Evolutionary conservation across 2,113 vertebrate species (phyloP).

Genomic region (Bos taurus): DNA sequence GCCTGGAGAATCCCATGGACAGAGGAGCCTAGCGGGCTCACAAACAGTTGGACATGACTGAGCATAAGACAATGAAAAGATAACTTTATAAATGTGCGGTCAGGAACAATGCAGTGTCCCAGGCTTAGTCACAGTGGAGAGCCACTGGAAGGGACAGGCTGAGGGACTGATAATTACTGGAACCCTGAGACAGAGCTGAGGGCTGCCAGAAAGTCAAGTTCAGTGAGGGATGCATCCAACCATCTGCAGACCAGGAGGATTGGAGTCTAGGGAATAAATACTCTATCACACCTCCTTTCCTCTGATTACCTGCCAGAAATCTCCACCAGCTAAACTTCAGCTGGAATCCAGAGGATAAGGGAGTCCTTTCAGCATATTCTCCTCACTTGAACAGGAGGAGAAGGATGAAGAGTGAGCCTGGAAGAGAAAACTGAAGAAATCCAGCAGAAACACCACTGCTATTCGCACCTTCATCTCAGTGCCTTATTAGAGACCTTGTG

Average conservation of each 20-base stretch:
- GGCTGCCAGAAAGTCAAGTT: not conserved
- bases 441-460: not conserved
- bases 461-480: not conserved
- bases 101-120: not conserved
- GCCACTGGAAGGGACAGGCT: not conserved
- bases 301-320: not conserved
- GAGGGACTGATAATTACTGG: not conserved
- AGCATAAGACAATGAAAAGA: not conserved
- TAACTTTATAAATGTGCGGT: not conserved
- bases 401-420: not conserved
- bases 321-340: not conserved
- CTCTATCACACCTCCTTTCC: not conserved
- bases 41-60: not conserved
- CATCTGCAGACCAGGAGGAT: not conserved
- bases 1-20: not conserved
- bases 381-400: not conserved
- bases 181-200: not conserved
- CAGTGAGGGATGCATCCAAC: not conserved
- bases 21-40: not conserved
- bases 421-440: not conserved
- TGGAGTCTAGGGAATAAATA: not conserved
- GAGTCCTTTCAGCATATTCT: not conserved
- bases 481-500: not conserved
- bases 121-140: not conserved
- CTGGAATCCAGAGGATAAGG: not conserved